Conservation (phyloP, 2,888 invertebrate species). For the Cabera pusaria region DNA sequence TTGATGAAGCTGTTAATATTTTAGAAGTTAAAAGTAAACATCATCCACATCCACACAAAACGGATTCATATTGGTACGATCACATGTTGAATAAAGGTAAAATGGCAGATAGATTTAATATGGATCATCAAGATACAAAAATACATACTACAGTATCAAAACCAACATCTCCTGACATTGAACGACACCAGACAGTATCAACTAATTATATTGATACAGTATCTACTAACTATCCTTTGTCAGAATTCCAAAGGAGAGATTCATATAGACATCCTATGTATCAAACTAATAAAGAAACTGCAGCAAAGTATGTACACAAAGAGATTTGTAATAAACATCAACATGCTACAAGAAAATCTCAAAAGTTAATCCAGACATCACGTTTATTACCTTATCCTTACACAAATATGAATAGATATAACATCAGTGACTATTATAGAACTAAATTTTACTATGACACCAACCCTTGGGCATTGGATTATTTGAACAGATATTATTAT, state of each 20-base stretch:
- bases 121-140: conserved; percentile 26
- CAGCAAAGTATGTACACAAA: no score
- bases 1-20: conserved; percentile 33
- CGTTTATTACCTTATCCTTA: conserved; percentile 57
- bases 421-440: conserved; percentile 26
- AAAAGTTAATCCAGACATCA: conserved; percentile 38
- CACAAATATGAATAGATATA: conserved; percentile 46
- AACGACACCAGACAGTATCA: no score
- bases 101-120: conserved; percentile 26
- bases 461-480: conserved; percentile 42
- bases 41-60: conserved; percentile 12
- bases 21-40: no score
- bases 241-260: conserved; percentile 50
- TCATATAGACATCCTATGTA: conserved; percentile 47
- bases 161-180: no score
- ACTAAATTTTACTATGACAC: conserved; percentile 23
- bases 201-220: no score
- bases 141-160: conserved; percentile 24
- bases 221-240: conserved; percentile 57
- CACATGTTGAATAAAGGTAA: conserved; percentile 38
- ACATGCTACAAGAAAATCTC: conserved; percentile 21
- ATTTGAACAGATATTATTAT: conserved; percentile 35
- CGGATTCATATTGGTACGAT: conserved; percentile 53
- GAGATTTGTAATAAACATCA: conserved; percentile 4
- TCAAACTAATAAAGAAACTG: conserved; percentile 3